phyloP scores from a whole-genome alignment of 2,113 vertebrate genomes.

The Desmodus rotundus region DNA sequence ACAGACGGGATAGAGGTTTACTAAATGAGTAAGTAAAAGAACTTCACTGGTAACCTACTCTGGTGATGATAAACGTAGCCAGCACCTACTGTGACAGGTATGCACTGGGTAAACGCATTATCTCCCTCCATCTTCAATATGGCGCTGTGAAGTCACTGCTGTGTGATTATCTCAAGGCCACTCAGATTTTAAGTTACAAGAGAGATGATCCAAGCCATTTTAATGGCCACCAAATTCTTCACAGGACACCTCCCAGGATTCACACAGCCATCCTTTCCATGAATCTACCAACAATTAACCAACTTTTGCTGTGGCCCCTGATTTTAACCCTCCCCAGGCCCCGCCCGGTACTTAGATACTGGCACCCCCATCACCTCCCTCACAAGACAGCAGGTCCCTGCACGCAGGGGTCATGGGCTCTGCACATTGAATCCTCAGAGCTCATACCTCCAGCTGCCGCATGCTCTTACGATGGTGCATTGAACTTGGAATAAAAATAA shows the following conservation, averaged over 20 bases:
- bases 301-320: background rate
- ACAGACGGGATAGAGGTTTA: background rate
- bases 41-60: background rate
- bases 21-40: background rate
- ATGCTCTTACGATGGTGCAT: background rate
- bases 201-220: background rate
- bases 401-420: background rate
- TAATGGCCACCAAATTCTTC: background rate
- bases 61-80: background rate
- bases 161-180: background rate
- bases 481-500: conserved; percentile 49
- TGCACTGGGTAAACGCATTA: background rate
- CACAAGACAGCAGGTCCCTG: background rate
- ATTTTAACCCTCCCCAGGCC: background rate
- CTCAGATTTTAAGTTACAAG: conserved; percentile 25
- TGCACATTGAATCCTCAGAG: background rate
- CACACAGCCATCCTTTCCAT: background rate
- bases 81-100: background rate
- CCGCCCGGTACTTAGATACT: background rate
- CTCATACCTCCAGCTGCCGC: background rate
- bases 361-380: background rate
- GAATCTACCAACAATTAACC: background rate
- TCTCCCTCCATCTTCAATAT: background rate
- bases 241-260: background rate
- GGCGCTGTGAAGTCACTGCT: background rate